Evolutionary conservation across 2,797 vertebrate genomes (phyloP).

Genomic region (Pelobates cultripes): DNA sequence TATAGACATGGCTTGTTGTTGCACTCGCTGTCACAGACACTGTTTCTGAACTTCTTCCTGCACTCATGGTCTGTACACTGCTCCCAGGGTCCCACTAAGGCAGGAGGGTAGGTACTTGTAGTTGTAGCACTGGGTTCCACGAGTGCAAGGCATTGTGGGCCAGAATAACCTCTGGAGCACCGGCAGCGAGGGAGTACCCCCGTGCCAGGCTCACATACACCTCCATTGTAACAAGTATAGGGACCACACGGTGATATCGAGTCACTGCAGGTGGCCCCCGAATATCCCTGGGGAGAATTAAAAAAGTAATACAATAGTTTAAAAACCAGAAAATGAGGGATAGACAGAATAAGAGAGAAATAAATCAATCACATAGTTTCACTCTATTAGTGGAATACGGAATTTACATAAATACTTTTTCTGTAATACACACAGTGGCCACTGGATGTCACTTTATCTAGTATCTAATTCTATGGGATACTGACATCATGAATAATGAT

Average conservation of each 20-base stretch:
- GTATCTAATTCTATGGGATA: no score
- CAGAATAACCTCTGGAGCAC: conserved; percentile 41
- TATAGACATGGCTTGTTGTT: conserved; percentile 76
- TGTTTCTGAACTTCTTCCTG: conserved; percentile 77
- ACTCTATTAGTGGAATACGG: no score
- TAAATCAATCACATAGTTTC: no score
- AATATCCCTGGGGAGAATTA: conserved; percentile 37
- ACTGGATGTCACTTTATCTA: background rate
- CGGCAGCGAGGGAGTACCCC: conserved; percentile 53
- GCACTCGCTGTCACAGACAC: conserved; percentile 79
- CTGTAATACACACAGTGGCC: background rate
- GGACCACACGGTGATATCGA: background rate
- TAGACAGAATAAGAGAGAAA: background rate
- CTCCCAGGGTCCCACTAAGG: conserved; percentile 76
- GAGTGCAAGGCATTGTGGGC: conserved; percentile 18
- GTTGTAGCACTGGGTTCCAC: conserved; percentile 23
- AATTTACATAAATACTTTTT: background rate
- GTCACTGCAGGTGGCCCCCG: conserved; percentile 35
- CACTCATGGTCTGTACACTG: conserved; percentile 75
- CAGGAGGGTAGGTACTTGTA: conserved; percentile 62
- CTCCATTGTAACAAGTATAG: conserved; percentile 30
- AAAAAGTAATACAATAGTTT: no score
- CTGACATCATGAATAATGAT: no score
- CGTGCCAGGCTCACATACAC: background rate
- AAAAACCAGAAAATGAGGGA: background rate